Evolutionary conservation across 2,797 vertebrate genomes (phyloP).

Genomic region (Brachymystax lenok): DNA sequence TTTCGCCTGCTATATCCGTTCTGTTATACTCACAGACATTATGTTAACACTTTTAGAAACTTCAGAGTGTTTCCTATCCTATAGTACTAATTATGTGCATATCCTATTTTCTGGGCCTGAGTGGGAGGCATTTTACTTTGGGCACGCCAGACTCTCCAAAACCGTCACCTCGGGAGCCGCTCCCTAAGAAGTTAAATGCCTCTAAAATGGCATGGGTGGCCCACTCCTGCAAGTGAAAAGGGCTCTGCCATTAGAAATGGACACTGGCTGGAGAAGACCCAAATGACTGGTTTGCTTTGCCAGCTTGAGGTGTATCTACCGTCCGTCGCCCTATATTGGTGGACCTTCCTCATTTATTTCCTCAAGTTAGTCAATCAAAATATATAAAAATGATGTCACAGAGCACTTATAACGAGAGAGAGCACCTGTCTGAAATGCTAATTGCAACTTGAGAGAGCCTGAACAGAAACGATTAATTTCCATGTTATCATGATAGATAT

Average conservation of each 20-base stretch:
- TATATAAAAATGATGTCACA: conserved; percentile 27
- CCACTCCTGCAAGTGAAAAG: conserved; percentile 60
- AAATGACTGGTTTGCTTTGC: conserved; percentile 53
- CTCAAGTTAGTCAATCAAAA: conserved; percentile 20
- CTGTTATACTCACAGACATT: no score
- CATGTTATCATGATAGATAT: conserved; percentile 52
- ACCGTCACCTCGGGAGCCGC: no score
- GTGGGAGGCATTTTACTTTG: no score
- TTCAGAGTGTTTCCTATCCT: no score
- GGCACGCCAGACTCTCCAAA: no score
- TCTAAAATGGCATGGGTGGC: conserved; percentile 54
- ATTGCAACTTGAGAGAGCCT: conserved; percentile 43
- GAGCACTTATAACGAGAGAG: conserved; percentile 51
- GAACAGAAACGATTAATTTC: conserved; percentile 56
- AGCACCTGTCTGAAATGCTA: conserved; percentile 60
- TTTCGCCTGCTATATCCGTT: no score
- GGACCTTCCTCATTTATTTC: conserved; percentile 18
- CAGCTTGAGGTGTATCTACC: conserved; percentile 28
- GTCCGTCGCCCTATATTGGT: background rate
- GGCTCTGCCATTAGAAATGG: conserved; percentile 48
- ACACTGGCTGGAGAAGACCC: conserved; percentile 54
- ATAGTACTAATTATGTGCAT: no score
- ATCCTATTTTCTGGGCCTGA: no score
- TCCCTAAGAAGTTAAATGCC: conserved; percentile 36
- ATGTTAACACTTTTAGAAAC: no score